Conservation (phyloP, 1,140 invertebrate species). For the Diploscapter pachys region DNA sequence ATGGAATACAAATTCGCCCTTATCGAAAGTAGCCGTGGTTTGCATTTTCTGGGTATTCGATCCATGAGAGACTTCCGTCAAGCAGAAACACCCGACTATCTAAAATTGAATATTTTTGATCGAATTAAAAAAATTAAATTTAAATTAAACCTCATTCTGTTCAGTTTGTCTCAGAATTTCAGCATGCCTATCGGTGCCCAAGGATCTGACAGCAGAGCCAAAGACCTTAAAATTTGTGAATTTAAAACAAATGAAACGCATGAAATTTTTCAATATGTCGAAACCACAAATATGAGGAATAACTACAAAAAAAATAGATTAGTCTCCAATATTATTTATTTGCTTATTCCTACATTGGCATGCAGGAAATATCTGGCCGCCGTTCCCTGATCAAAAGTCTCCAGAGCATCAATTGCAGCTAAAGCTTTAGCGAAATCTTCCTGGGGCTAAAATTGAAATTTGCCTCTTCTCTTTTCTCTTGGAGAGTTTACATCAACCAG, state of each 20-base stretch:
- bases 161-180: slow-evolving; percentile 71
- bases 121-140: slow-evolving; percentile 9
- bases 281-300: not conserved
- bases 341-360: slow-evolving; percentile 14
- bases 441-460: slow-evolving; percentile 34
- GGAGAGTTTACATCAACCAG: slow-evolving; percentile 60
- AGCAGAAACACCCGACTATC: slow-evolving; percentile 76
- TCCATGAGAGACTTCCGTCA: slow-evolving; percentile 89
- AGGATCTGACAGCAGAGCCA: slow-evolving; percentile 29
- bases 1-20: slow-evolving; percentile 79
- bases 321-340: not conserved
- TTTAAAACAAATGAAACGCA: not conserved
- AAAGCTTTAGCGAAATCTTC: slow-evolving; percentile 28
- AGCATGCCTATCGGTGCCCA: slow-evolving; percentile 75
- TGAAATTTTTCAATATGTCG: not conserved
- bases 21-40: slow-evolving; percentile 84
- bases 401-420: slow-evolving; percentile 63
- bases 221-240: slow-evolving; percentile 29
- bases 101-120: slow-evolving; percentile 48
- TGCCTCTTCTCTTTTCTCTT: not conserved
- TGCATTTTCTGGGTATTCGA: slow-evolving; percentile 85
- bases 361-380: slow-evolving; percentile 63
- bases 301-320: not conserved
- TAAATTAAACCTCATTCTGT: slow-evolving; percentile 67
- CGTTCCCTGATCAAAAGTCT: slow-evolving; percentile 71